Conservation (phyloP, 2,797 vertebrate genomes). For the Falco cherrug region DNA sequence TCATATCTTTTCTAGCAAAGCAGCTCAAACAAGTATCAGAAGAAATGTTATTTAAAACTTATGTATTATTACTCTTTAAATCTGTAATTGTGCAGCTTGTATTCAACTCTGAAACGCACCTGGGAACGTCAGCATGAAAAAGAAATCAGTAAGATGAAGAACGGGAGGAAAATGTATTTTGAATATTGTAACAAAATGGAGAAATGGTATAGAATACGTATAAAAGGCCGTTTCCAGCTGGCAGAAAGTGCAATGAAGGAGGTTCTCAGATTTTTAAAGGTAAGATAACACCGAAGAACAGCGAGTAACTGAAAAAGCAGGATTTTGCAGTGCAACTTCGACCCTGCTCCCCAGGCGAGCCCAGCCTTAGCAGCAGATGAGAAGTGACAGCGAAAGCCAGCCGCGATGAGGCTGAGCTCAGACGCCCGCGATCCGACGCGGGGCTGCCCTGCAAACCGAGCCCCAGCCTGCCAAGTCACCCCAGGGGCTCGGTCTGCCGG, state of each 20-base stretch:
- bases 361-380: not conserved
- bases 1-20: not conserved
- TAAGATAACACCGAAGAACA: not conserved
- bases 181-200: not conserved
- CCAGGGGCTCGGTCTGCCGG: not conserved
- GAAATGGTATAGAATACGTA: rapidly evolving
- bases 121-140: not conserved
- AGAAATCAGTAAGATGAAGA: not conserved
- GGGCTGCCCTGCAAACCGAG: not conserved
- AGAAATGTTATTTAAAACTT: not conserved
- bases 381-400: not conserved
- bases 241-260: not conserved
- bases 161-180: not conserved
- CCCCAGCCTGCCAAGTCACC: not conserved
- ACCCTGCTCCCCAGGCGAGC: not conserved
- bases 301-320: not conserved
- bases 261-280: not conserved
- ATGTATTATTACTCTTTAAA: not conserved
- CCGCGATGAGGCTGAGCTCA: not conserved
- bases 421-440: rapidly evolving
- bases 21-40: not conserved
- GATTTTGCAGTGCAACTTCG: not conserved
- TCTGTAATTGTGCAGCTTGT: not conserved
- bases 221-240: not conserved
- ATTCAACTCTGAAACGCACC: not conserved